A percentile compares a stretch with the other conserved stretches of the same genome.
These are phyloP conservation scores for Penaeus chinensis DNA, from an alignment of 1,140 invertebrate species.

Conservation along the genomic window DNA sequence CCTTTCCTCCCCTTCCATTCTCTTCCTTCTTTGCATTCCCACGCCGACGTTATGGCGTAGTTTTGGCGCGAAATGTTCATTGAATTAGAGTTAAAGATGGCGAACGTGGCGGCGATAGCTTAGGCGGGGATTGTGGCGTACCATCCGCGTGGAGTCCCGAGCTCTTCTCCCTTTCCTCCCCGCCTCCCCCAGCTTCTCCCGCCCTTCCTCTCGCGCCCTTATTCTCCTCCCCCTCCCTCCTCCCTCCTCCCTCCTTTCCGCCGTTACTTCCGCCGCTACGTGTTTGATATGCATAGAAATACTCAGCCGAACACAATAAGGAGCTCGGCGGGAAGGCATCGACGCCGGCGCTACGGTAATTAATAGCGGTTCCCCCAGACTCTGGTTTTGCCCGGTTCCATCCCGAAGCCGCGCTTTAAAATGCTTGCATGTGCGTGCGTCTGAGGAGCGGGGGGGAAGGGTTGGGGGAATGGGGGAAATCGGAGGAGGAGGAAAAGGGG, in stretches of 20 bases:
- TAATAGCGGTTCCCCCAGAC: too few relatives aligned
- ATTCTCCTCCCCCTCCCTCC: background rate
- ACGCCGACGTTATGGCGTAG: conserved; percentile 26
- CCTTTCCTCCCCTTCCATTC: background rate
- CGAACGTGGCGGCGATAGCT: background rate
- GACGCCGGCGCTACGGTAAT: too few relatives aligned
- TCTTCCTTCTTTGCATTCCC: background rate
- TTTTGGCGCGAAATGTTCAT: conserved; percentile 41
- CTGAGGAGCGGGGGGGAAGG: too few relatives aligned
- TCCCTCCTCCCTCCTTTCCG: background rate
- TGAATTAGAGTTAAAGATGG: conserved; percentile 32
- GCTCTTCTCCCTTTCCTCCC: background rate
- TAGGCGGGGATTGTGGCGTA: conserved; percentile 11
- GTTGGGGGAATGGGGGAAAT: background rate
- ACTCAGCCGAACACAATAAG: too few relatives aligned
- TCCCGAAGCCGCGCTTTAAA: too few relatives aligned
- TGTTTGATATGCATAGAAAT: too few relatives aligned
- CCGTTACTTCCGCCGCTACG: background rate
- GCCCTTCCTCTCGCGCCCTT: background rate
- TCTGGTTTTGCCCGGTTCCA: too few relatives aligned
- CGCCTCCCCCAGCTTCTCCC: background rate
- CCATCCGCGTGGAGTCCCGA: background rate
- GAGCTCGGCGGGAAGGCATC: too few relatives aligned
- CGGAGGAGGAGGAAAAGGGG: background rate
- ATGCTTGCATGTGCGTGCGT: too few relatives aligned